Base-by-base conservation (phyloP, 2,113 vertebrate species). In the Sturnus vulgaris region DNA sequence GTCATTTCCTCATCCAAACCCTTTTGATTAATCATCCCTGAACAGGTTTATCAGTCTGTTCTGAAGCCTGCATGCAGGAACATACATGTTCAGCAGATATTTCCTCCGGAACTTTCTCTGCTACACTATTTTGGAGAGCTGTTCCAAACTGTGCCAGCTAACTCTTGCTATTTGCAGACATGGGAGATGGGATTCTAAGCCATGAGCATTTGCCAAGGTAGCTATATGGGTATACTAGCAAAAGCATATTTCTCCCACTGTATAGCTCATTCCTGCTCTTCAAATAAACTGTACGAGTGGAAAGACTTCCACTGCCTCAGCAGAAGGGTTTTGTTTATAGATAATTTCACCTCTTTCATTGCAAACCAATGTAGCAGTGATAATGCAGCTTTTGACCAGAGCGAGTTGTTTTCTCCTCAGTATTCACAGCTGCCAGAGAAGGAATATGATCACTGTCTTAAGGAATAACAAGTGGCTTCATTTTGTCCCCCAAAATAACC, bases 161-260 rank as follows among this genome's bases (percentile, higher is more conserved):
- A 80, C 88, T 83, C 80, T 50, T 88, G 76, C 95, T 97, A 96
- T 96, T 95, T 94, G 90, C 92, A 93, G 92, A 97, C 86, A 50
- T 64, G 64, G 87, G 88, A 90, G 92, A 83, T 95, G 86, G 69
- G 65, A 86, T 86, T 90, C 82, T 96, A 68, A 93, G 61, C 37
- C 69, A 10, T 1, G 30, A 96, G 80, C n/a, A 17, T 60, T 78
- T 96, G 95, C 88, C 92, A 95, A 88, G 79, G 88, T 49, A 95
- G 87, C 92, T 95, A 49, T 88, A 35, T 40, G 72, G 65, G 65
- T 86, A 18, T 90, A 94, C 64, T 90, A 93, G 93, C 79, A 92
- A 95, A 64, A 81, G 64, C 37, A 79, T 75, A 92, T 77, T 88
- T 94, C 90, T 95, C 56, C 71, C 73, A 11, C 93, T 93, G 60